These are phyloP conservation scores for Hemithea aestivaria DNA, from an alignment of 2,888 invertebrate genomes.

Conservation along the genomic window DNA sequence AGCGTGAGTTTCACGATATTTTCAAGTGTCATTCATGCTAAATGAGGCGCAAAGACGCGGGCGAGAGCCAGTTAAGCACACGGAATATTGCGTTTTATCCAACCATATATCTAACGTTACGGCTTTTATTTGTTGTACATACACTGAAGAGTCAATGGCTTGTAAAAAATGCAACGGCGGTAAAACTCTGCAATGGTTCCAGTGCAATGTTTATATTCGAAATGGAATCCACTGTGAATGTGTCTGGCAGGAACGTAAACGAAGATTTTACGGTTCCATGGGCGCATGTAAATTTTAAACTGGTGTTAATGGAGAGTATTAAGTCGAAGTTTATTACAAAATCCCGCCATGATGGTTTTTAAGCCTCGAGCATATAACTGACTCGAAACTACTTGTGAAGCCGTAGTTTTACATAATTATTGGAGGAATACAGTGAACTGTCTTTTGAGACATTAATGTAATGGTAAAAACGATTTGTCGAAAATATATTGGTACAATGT, in stretches of 20 bases:
- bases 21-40: conserved; percentile 26
- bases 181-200: conserved; percentile 46
- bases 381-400: too few relatives aligned
- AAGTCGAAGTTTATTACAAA: conserved; percentile 3
- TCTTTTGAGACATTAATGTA: too few relatives aligned
- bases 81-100: conserved; percentile 49
- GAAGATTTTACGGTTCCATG: conserved; percentile 9
- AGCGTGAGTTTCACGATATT: conserved; percentile 25
- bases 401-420: too few relatives aligned
- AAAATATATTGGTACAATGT: too few relatives aligned
- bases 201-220: conserved; percentile 39
- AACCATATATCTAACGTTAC: conserved; percentile 36
- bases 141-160: conserved; percentile 61
- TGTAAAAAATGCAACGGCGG: conserved; percentile 57
- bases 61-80: conserved; percentile 39
- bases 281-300: conserved; percentile 13
- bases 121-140: conserved; percentile 47
- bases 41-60: conserved; percentile 28
- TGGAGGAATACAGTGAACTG: too few relatives aligned
- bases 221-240: conserved; percentile 31
- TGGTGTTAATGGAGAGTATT: conserved; percentile 7
- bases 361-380: too few relatives aligned
- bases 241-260: conserved; percentile 12
- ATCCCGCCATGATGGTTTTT: neutral
- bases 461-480: too few relatives aligned